phyloP scores from a whole-genome alignment of 2,113 vertebrate genomes.

The Prionailurus viverrinus region DNA sequence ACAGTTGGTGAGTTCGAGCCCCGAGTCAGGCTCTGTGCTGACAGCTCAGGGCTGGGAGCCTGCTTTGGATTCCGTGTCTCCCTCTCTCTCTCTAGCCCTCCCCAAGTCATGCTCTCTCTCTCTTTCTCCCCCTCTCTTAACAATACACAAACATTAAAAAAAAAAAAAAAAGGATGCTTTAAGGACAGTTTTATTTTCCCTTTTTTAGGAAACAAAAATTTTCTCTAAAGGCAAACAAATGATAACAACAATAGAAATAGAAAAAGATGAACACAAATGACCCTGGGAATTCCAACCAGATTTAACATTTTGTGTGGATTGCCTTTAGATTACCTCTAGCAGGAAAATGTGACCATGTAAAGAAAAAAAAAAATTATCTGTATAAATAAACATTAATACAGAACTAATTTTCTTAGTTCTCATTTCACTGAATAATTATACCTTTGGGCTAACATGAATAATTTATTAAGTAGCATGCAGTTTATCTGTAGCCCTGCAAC shows the following conservation, averaged over 20 bases:
- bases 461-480: slow-evolving; percentile 93
- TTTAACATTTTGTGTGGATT: background rate
- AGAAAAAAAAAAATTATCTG: slow-evolving; percentile 82
- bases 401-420: slow-evolving; percentile 95
- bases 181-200: background rate
- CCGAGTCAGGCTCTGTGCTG: too few relatives aligned
- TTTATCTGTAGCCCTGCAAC: slow-evolving; percentile 93
- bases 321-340: slow-evolving; percentile 34
- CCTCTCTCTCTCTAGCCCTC: too few relatives aligned
- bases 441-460: slow-evolving; percentile 95
- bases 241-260: background rate
- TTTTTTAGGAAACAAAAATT: background rate
- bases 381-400: slow-evolving; percentile 97
- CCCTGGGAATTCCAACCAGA: slow-evolving; percentile 7
- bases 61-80: too few relatives aligned
- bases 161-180: background rate
- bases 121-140: too few relatives aligned
- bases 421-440: slow-evolving; percentile 95
- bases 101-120: too few relatives aligned
- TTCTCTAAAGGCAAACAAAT: slow-evolving; percentile 51
- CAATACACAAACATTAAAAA: too few relatives aligned
- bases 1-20: too few relatives aligned
- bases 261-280: background rate
- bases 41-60: too few relatives aligned
- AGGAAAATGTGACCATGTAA: slow-evolving; percentile 70